Base-by-base conservation (phyloP, 2,113 vertebrate genomes). In the Callocephalon fimbriatum region DNA sequence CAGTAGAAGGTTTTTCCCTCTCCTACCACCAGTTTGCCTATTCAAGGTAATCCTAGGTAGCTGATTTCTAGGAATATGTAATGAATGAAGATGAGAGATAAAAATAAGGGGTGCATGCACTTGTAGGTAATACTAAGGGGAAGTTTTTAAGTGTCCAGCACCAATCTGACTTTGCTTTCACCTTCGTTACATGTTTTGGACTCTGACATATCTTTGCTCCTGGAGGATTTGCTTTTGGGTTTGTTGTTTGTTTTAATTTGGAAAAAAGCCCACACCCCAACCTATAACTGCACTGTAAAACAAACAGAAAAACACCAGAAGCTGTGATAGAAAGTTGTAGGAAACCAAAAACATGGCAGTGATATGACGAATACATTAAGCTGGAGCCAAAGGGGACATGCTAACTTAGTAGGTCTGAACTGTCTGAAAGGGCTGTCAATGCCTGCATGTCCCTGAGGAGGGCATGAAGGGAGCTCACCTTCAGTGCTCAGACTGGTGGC, bases 231-330 rank as follows among this genome's bases (percentile, higher is more conserved):
- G 37, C 37, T 32, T 78, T 88, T 93, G 68, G n/a, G 23, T 84
- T 86, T 73, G 22, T 65, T 76, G 26, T 25, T 50, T 89, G 35
- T 70, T 90, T 95, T 32, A 48, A 82, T 82, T 59, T 68, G 61
- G 22, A 53, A 70, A 86, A 40, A 48, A 5, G 1, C 6, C 9
- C 29, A 40, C 31, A 77, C 35, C 37, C 59, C 65, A 76, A 80
- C 48, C 45, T 76, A 20, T 76, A 79, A 53, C 44, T 76, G 31
- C 25, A 15, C 51, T 58, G 62, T 62, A 76, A 94, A 85, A 73
- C 58, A 90, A 89, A 66, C 37, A 78, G 45, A 58, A 76, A 78
- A 94, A 75, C 62, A 88, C 66, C 70, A 91, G 89, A 85, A 82
- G 37, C 91, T 68, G 74, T 68, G 66, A 75, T 35, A 89, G 72